These are phyloP conservation scores for Gymnocephalus cernua DNA, from an alignment of 2,113 vertebrate species.

Conservation along the genomic window DNA sequence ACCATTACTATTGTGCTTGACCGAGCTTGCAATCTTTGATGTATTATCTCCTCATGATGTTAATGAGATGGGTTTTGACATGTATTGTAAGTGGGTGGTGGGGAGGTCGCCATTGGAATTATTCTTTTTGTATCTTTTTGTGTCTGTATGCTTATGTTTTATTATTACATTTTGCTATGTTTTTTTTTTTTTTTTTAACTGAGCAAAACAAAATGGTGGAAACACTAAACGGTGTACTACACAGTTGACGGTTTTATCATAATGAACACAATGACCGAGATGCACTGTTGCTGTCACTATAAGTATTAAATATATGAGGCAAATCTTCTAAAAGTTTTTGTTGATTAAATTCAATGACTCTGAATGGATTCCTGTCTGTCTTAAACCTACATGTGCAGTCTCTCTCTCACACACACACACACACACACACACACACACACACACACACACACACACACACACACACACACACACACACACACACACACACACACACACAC, in stretches of 20 bases:
- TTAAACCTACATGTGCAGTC: neutral
- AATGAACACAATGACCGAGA: too few relatives aligned
- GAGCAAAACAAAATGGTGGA: neutral
- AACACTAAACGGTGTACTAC: neutral
- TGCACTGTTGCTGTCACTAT: too few relatives aligned
- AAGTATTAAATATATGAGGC: too few relatives aligned
- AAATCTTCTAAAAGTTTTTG: neutral
- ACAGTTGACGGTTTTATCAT: conserved; percentile 1
- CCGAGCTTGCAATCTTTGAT: neutral
- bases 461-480: conserved; percentile 17
- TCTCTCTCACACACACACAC: neutral
- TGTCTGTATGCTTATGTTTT: neutral
- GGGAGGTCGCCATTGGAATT: too few relatives aligned
- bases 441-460: conserved; percentile 8
- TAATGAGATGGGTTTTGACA: too few relatives aligned
- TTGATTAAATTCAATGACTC: conserved; percentile 25
- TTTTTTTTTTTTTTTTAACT: too few relatives aligned
- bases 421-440: neutral
- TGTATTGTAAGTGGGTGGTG: too few relatives aligned
- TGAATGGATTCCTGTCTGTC: conserved; percentile 19
- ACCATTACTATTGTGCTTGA: neutral
- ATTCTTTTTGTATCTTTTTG: neutral
- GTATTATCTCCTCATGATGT: neutral
- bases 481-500: conserved; percentile 16
- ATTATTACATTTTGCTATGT: neutral